Evolutionary conservation across 2,797 vertebrate species (phyloP), one percentile per base, ranked within the genome.

Genomic region (Epinephelus malabaricus): DNA sequence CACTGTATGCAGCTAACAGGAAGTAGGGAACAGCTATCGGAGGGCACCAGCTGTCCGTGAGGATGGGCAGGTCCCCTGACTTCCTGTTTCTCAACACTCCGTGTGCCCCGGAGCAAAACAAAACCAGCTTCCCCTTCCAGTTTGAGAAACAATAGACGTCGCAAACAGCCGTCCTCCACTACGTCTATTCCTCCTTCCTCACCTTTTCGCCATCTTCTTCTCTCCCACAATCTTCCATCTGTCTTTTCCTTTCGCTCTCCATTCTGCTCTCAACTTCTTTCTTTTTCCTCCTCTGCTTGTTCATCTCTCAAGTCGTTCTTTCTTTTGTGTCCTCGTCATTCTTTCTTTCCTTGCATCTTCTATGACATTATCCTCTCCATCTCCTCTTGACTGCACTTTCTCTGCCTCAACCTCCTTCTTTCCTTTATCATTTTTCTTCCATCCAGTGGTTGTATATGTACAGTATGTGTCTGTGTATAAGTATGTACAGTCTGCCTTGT

Each of bases 41-140:
- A 91, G 91, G 89, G 91, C 91, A 93, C 90, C 93, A 94, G 93
- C 92, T 93, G 92, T 94, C 92, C 59, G 65, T 30, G 73, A 93
- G 94, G 93, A 95, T 92, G 93, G 93, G 91, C 91, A 85, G 90
- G 85, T 92, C 93, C 81, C 49, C 69, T 80, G 59, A 72, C 92
- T 94, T 94, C 94, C 93, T 93, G 93, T 90, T 92, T 92, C 93
- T 90, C 88, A 84, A 83, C 86, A 79, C 82, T 80, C 56, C 71
- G 38, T 71, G 68, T 69, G 83, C 73, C 85, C 87, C 19, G 34
- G 67, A 91, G 87, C 87, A 91, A 93, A 92, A 90, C 90, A 92
- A 91, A 82, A 86, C 74, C 75, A 68, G 88, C 83, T 93, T 94
- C 92, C 92, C 86, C 78, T 90, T 90, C 84, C 85, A 89, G 79